Evolutionary conservation across 2,113 vertebrate species (phyloP).

Genomic region (Pygoscelis adeliae): DNA sequence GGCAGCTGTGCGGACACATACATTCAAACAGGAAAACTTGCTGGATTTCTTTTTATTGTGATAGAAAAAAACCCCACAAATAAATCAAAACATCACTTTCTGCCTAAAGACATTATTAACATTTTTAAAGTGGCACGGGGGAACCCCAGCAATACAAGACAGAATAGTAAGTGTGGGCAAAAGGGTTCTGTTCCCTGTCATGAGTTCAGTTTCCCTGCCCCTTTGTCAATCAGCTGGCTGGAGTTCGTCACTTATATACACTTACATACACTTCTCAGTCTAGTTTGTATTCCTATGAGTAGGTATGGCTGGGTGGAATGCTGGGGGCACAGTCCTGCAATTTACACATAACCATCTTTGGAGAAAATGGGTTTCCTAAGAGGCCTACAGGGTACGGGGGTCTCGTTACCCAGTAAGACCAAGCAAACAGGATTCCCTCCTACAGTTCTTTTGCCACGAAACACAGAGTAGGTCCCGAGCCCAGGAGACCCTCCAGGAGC

Average conservation of each 20-base stretch:
- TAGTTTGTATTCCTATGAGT: background rate
- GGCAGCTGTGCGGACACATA: background rate
- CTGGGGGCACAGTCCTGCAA: background rate
- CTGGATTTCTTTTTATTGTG: constrained; percentile 74
- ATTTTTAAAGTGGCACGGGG: constrained; percentile 51
- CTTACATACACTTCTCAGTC: background rate
- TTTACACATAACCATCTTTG: background rate
- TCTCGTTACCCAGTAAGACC: background rate
- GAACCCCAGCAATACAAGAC: constrained; percentile 44
- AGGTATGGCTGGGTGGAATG: background rate
- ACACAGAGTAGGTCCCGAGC: background rate
- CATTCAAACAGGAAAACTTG: background rate
- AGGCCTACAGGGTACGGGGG: background rate
- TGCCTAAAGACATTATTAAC: constrained; percentile 58
- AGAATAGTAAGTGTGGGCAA: background rate
- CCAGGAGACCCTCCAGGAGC: background rate
- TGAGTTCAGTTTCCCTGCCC: background rate
- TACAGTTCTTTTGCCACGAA: background rate
- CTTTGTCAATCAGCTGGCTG: background rate
- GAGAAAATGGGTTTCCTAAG: background rate
- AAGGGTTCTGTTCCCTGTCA: background rate
- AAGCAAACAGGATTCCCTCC: background rate
- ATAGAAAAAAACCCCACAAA: constrained; percentile 64
- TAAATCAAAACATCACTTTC: constrained; percentile 66
- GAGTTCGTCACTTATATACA: constrained; percentile 8